phyloP scores from a whole-genome alignment of 35 echinoderm and acorn worm genomes.

The Apostichopus californicus region DNA sequence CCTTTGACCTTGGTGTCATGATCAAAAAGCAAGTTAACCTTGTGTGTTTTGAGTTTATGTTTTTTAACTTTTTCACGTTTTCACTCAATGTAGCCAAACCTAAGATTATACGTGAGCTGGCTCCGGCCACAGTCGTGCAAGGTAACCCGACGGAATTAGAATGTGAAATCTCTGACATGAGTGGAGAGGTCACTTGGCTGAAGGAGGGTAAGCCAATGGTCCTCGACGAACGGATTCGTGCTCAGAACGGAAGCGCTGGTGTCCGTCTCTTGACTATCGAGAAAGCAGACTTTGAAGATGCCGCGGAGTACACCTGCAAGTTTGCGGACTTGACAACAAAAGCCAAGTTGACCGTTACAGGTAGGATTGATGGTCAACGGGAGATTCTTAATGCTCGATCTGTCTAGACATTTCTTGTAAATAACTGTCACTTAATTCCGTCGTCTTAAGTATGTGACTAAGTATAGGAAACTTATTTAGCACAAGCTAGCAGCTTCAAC shows the following conservation, averaged over 20 bases:
- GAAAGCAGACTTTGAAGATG: constrained; percentile 59
- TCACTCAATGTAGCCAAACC: constrained; percentile 63
- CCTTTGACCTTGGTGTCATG: no score
- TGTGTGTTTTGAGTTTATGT: neutral
- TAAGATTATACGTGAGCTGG: constrained; percentile 77
- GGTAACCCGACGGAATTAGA: constrained; percentile 52
- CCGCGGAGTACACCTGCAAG: constrained; percentile 76
- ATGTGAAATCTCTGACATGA: constrained; percentile 81
- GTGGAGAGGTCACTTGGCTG: constrained; percentile 70
- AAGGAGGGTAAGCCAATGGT: constrained; percentile 71
- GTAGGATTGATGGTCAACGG: constrained; percentile 6
- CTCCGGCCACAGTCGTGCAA: constrained; percentile 66
- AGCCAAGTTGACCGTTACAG: constrained; percentile 73
- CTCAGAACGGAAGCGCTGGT: constrained; percentile 30
- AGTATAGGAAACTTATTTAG: no score
- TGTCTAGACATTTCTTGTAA: neutral
- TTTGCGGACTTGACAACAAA: constrained; percentile 74
- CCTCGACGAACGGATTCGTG: constrained; percentile 52
- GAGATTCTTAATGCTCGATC: no score
- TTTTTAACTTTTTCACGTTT: neutral
- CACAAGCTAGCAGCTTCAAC: no score
- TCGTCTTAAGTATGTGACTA: no score
- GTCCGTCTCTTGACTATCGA: constrained; percentile 67
- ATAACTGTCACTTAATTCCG: no score
- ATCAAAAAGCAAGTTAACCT: no score